Percentiles rank a stretch among this genome's conserved stretches.
Conservation (phyloP, 2,888 invertebrate genomes). For the Rotaria magnacalcarata region DNA sequence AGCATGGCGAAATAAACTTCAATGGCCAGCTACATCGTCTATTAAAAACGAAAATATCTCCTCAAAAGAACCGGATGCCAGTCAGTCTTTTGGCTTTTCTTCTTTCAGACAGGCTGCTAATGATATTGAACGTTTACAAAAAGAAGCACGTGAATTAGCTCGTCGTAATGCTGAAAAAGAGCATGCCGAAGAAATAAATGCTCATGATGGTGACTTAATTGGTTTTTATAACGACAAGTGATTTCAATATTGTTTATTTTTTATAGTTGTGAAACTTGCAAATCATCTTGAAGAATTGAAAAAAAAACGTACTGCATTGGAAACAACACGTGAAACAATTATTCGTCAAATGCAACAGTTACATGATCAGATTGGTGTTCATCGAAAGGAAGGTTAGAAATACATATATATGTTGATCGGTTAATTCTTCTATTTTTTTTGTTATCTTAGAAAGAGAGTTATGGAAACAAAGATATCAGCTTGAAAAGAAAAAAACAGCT, state of each 20-base stretch:
- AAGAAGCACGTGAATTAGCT: not conserved
- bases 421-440: no score
- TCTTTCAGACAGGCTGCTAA: not conserved
- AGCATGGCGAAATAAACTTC: not conserved
- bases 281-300: not conserved
- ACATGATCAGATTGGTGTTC: not conserved
- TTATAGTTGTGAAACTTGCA: not conserved
- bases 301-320: not conserved
- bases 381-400: not conserved
- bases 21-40: not conserved
- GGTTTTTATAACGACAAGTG: not conserved
- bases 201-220: not conserved
- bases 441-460: not conserved
- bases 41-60: not conserved
- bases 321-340: not conserved
- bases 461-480: not conserved
- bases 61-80: not conserved
- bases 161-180: constrained; percentile 4
- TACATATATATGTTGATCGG: no score
- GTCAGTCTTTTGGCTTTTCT: constrained; percentile 7
- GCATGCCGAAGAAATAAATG: not conserved
- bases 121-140: not conserved
- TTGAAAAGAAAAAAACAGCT: not conserved
- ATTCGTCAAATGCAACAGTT: constrained; percentile 2
- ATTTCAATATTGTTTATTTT: not conserved